phyloP scores from a whole-genome alignment of 2,888 invertebrate species.

The Sarcophaga rosellei region DNA sequence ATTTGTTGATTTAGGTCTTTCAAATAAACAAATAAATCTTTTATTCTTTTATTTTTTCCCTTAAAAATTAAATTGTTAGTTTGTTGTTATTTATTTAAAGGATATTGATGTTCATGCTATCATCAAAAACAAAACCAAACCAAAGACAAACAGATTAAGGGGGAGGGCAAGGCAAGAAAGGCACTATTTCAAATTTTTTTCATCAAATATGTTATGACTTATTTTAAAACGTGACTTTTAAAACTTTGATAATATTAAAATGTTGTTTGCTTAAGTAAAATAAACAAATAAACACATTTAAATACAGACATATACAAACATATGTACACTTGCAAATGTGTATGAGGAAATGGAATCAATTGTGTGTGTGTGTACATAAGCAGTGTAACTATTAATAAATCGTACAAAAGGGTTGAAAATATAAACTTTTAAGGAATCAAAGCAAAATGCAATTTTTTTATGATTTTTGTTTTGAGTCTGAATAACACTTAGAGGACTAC shows the following conservation, averaged over 20 bases:
- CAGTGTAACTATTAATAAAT: not conserved
- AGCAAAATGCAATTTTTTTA: too few species aligned
- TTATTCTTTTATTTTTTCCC: not conserved
- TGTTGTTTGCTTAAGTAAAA: slow-evolving; percentile 16
- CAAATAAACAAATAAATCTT: slow-evolving; percentile 4
- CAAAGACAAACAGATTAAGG: slow-evolving; percentile 1
- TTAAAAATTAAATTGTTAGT: slow-evolving; percentile 3
- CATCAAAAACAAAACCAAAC: not conserved
- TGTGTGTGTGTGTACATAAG: not conserved
- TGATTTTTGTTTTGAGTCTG: too few species aligned
- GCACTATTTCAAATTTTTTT: slow-evolving; percentile 27
- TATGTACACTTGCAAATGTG: not conserved
- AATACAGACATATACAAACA: too few species aligned
- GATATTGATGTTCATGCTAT: not conserved
- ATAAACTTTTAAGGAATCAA: too few species aligned
- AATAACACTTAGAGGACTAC: too few species aligned
- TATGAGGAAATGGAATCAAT: not conserved
- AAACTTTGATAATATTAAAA: slow-evolving; percentile 39
- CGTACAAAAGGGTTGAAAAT: not conserved
- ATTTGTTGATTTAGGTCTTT: slow-evolving; percentile 6
- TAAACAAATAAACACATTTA: slow-evolving; percentile 7
- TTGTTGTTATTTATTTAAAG: not conserved
- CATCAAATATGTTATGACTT: slow-evolving; percentile 47
- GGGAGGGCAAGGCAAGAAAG: not conserved
- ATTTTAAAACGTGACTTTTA: slow-evolving; percentile 55